These are phyloP conservation scores for Gila orcuttii DNA, from an alignment of 2,113 vertebrate genomes.

Conservation along the genomic window DNA sequence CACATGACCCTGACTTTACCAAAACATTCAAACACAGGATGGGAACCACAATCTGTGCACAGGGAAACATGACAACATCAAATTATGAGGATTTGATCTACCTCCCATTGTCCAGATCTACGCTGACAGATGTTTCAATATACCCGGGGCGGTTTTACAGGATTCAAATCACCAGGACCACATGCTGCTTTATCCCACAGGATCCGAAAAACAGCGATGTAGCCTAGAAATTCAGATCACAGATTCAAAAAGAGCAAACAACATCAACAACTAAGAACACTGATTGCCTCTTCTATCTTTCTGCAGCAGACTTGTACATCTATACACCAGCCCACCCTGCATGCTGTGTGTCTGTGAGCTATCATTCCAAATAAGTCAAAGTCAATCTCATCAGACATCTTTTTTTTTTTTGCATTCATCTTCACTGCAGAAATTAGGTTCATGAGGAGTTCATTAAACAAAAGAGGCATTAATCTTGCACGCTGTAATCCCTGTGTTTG, in stretches of 20 bases:
- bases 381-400: conserved; percentile 31
- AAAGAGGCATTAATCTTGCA: conserved; percentile 24
- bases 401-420: conserved; percentile 28
- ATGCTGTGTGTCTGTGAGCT: conserved; percentile 13
- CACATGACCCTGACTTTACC: background rate
- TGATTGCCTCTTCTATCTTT: background rate
- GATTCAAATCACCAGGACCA: conserved; percentile 21
- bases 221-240: conserved; percentile 10
- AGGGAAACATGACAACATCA: conserved; percentile 18
- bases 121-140: conserved; percentile 28
- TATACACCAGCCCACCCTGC: background rate
- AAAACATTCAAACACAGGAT: background rate
- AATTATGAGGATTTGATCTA: conserved; percentile 18
- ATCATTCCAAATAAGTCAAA: conserved; percentile 16
- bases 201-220: background rate
- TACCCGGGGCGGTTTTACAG: background rate
- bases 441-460: conserved; percentile 50
- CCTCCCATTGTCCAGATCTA: conserved; percentile 20
- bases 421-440: conserved; percentile 44
- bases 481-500: conserved; percentile 32
- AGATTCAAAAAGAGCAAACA: conserved; percentile 26
- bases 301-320: background rate
- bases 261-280: background rate
- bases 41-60: background rate
- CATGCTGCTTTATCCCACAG: conserved; percentile 20